Base-by-base conservation (phyloP, 2,113 vertebrate genomes). In the Halichoerus grypus region DNA sequence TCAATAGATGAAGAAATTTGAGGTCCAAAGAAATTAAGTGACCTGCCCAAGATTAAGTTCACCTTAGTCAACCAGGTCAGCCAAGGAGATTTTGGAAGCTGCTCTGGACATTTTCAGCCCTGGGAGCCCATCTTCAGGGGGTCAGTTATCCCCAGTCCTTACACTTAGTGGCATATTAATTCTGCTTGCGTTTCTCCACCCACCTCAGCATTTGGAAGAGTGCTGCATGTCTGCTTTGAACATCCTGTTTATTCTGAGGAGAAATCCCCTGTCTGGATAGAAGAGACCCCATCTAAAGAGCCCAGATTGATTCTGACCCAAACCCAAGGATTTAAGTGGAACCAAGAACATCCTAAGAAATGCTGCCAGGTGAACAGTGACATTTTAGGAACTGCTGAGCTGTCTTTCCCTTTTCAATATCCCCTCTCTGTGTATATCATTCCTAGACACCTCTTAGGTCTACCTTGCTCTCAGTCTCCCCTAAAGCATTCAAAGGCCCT, bases 281-380 rank as follows among this genome's bases (percentile, higher is more conserved):
- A 91, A 95, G 69, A 97, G 55, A 96, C 46, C 16, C 28, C 16
- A 59, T 18, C 49, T 22, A n/a, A 72, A 82, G 87, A 96, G 59
- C 39, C 39, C 7, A 19, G 33, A 24, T 42, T 71, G 39, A 53
- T 83, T 95, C 84, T 85, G 53, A 84, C 69, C 80, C 51, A 55
- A 79, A 76, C 67, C 71, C 49, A 83, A 90, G 51, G 9, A 24
- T 69, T 90, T 69, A 46, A 92, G 42, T 72, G 49, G 53, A 95
- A 72, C 74, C 46, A 94, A 36, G 63, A 76, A 80, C 22, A 31
- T 63, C 77, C 42, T n/a, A 81, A 53, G 31, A 33, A 53, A 53
- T 79, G 36, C 22, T 63, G 31, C 63, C 77, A 55, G n/a, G n/a
- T 57, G 22, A 77, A 72, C 5, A 49, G 88, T 57, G 74, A 61